Evolutionary conservation across 2,113 vertebrate genomes (phyloP).

Genomic region (Leucopsar rothschildi): DNA sequence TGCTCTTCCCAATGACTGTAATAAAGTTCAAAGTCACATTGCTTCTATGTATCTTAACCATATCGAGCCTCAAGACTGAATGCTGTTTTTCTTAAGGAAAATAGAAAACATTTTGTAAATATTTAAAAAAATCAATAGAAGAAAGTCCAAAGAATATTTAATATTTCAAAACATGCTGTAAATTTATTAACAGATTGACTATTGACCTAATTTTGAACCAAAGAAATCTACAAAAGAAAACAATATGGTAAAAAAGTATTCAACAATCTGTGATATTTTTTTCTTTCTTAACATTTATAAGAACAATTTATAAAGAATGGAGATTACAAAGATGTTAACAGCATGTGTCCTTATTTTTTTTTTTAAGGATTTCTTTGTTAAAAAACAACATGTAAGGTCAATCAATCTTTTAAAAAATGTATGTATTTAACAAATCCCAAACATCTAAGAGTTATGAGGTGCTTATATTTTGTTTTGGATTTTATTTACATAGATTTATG

Average conservation of each 20-base stretch:
- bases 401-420: background rate
- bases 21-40: background rate
- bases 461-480: background rate
- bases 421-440: background rate
- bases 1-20: background rate
- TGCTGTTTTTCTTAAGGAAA: background rate
- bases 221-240: background rate
- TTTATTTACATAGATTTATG: background rate
- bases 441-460: accelerated
- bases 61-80: background rate
- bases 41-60: background rate
- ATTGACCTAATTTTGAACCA: background rate
- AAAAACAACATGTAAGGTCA: background rate
- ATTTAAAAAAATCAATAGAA: background rate
- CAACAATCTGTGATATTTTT: background rate
- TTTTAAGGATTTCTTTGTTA: background rate
- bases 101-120: background rate
- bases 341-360: background rate
- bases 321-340: background rate
- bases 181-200: background rate
- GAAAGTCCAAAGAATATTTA: background rate
- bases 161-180: background rate
- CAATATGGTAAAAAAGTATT: background rate
- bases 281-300: background rate
- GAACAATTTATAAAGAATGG: background rate